Conservation (phyloP, 1,140 invertebrate species). For the Drosophila ironensis region DNA sequence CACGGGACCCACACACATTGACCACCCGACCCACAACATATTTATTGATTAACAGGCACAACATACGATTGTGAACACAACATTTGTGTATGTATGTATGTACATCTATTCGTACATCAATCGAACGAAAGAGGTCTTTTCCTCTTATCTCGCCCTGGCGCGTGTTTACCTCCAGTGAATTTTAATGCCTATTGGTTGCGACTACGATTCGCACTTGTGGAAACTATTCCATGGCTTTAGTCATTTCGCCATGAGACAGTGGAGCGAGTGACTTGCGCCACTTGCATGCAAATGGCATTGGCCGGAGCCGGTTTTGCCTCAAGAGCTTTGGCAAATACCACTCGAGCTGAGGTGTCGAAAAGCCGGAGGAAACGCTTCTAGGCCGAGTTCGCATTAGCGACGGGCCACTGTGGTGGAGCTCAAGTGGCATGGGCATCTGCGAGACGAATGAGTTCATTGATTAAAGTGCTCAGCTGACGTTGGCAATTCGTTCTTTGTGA, state of each 20-base stretch:
- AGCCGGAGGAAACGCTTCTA: neutral
- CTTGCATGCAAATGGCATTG: slow-evolving; percentile 13
- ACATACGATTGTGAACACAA: slow-evolving; percentile 50
- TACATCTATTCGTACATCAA: slow-evolving; percentile 11
- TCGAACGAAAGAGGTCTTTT: slow-evolving; percentile 54
- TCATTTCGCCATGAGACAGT: slow-evolving; percentile 18
- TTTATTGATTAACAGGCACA: slow-evolving; percentile 46
- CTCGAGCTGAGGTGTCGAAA: neutral
- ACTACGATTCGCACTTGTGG: slow-evolving; percentile 29
- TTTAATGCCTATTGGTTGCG: slow-evolving; percentile 35
- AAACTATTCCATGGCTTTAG: slow-evolving; percentile 15
- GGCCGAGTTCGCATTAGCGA: neutral
- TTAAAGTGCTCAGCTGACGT: slow-evolving; percentile 64
- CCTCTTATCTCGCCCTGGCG: slow-evolving; percentile 60
- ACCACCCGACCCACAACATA: neutral
- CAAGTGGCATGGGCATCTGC: slow-evolving; percentile 40
- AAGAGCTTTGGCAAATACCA: slow-evolving; percentile 4
- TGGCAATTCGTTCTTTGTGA: slow-evolving; percentile 62
- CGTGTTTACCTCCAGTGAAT: slow-evolving; percentile 63
- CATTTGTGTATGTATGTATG: slow-evolving; percentile 14
- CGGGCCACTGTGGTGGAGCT: slow-evolving; percentile 13
- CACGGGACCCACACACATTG: slow-evolving; percentile 1
- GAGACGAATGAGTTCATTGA: slow-evolving; percentile 65
- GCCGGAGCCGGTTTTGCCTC: slow-evolving; percentile 17
- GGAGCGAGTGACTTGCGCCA: slow-evolving; percentile 9